Percentiles rank a stretch among this genome's conserved stretches.
phyloP scores from a whole-genome alignment of 2,113 vertebrate genomes.

The Terrapene triunguis region DNA sequence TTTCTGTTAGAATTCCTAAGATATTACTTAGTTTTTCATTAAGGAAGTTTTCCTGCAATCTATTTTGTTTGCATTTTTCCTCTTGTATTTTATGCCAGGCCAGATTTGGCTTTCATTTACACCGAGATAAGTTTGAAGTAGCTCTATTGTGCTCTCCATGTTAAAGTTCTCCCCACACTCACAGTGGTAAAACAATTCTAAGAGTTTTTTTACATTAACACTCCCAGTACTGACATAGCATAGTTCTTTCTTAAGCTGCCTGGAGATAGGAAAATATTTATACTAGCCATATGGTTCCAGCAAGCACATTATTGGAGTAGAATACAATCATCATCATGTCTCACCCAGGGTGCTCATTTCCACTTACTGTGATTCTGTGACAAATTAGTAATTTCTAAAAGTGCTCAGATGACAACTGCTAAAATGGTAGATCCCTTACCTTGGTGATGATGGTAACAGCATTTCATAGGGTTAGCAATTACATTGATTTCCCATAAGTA shows the following conservation, averaged over 20 bases:
- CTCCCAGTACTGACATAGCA: not conserved
- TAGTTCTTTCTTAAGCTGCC: not conserved
- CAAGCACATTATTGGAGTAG: not conserved
- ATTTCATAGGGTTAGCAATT: not conserved
- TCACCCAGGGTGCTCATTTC: conserved; percentile 46
- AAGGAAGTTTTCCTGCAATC: not conserved
- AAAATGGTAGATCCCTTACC: not conserved
- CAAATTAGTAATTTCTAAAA: conserved; percentile 38
- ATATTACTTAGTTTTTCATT: not conserved
- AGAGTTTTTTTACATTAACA: not conserved
- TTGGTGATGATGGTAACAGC: not conserved
- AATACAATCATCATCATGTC: conserved; percentile 15
- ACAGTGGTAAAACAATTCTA: not conserved
- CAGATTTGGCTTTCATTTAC: not conserved
- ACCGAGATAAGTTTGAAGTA: not conserved
- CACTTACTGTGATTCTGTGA: not conserved
- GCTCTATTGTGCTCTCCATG: fast-evolving
- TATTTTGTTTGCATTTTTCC: not conserved
- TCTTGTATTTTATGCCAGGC: not conserved
- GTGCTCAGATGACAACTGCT: not conserved
- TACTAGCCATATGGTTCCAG: not conserved
- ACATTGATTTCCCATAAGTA: conserved; percentile 37
- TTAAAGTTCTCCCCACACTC: not conserved
- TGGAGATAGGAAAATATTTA: not conserved
- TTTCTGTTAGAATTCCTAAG: not conserved